These are phyloP conservation scores for Eudyptes chrysolophus DNA, from an alignment of 2,113 vertebrate species.

Conservation along the genomic window DNA sequence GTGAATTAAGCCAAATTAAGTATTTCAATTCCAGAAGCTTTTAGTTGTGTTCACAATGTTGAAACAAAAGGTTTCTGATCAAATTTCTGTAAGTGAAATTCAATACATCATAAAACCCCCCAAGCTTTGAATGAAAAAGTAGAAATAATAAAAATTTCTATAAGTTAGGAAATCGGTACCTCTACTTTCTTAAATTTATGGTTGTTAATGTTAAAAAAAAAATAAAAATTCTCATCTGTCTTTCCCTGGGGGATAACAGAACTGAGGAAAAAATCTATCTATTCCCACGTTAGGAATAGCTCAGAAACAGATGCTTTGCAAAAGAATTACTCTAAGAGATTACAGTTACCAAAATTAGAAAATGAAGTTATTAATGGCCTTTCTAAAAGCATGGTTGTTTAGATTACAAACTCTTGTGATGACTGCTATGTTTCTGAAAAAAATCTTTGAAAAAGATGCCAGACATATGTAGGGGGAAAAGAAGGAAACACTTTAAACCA, in stretches of 20 bases:
- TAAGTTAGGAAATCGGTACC: background rate
- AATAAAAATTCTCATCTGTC: background rate
- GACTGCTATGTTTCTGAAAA: background rate
- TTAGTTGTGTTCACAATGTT: background rate
- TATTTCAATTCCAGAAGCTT: background rate
- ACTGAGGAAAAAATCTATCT: background rate
- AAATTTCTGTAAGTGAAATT: background rate
- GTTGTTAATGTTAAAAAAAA: background rate
- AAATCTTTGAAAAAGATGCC: background rate
- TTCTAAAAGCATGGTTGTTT: background rate
- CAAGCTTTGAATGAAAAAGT: background rate
- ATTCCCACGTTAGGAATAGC: background rate
- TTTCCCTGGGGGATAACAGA: background rate
- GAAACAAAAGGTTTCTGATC: background rate
- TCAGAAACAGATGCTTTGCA: background rate
- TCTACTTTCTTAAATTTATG: background rate
- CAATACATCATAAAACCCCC: fast-evolving
- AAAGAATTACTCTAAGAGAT: background rate
- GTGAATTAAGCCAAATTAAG: background rate
- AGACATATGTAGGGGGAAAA: background rate
- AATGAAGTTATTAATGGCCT: background rate
- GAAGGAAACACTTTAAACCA: background rate
- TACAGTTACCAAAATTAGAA: background rate
- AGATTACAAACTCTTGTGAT: background rate
- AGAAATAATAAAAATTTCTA: background rate